Evolutionary conservation across 2,113 vertebrate genomes (phyloP), one percentile per base, ranked within the genome.

Genomic region (Macquaria australasica): DNA sequence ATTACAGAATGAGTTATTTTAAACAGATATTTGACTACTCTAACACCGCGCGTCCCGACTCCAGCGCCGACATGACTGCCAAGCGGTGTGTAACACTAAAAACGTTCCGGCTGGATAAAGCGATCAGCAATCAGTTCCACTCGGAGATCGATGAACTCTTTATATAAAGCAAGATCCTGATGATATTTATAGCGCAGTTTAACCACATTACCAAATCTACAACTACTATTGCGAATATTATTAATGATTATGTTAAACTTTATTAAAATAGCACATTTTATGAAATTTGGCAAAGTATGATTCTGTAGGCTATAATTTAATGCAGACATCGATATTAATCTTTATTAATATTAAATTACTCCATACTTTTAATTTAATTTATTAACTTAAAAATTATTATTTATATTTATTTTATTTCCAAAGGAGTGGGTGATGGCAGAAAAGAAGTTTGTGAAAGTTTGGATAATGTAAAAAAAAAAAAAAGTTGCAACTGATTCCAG

Each of bases 51-150:
- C 79, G 73, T 20, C 74, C 66, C 9, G 62, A 89, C 83, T 87
- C 81, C 45, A 9, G 69, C 77, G 51, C 89, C 89, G 93, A 93
- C 93, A 93, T 92, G 82, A 90, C 79, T 93, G 85, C 78, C 70
- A 34, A 64, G 73, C 73, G 28, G 56, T 28, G 93, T 89, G 93
- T 84, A 53, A 73, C 94, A 88, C 31, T 77, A 1, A 62, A 87
- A 89, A 58, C 0, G 70, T 73, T 85, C 91, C 92, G 92, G 56
- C 34, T 50, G 4, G 43, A 87, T 20, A 59, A 50, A 3, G 39
- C 12, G 4, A 6, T 1, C 3, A 15, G 6, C 2, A 37, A 21
- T 25, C 0, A 0, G 91, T 94, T 93, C 91, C 92, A 0, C 21
- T 5, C 3, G 8, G 50, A 51, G 23, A 11, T 2, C 1, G 15